A percentile compares a stretch with the other conserved stretches of the same genome.
Evolutionary conservation across 2,113 vertebrate genomes (phyloP).

Genomic region (Pterocles burchelli): DNA sequence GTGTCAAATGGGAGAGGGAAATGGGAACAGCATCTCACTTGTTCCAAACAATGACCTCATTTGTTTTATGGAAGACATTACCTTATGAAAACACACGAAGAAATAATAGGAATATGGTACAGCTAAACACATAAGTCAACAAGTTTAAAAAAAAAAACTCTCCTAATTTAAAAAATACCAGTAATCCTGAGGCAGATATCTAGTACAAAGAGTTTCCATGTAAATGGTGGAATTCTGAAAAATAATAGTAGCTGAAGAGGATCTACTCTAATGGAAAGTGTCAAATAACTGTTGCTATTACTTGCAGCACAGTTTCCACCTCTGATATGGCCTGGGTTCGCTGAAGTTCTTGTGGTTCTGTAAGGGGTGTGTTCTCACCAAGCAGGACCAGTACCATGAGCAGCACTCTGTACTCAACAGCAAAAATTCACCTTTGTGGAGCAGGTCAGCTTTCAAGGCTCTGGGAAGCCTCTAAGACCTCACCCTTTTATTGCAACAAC

Average conservation of each 20-base stretch:
- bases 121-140: neutral
- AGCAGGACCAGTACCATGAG: neutral
- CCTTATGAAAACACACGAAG: neutral
- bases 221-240: neutral
- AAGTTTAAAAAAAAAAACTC: neutral
- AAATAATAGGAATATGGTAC: neutral
- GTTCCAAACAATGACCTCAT: neutral
- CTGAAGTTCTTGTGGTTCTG: neutral
- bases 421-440: neutral
- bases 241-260: neutral
- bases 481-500: neutral
- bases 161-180: neutral
- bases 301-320: neutral
- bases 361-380: neutral
- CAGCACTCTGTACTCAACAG: neutral
- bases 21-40: neutral
- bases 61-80: neutral
- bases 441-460: neutral
- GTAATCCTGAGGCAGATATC: neutral
- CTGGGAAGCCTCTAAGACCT: neutral
- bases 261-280: neutral
- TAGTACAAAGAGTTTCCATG: neutral
- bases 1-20: constrained; percentile 6
- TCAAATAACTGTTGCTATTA: neutral
- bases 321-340: neutral